Conservation (phyloP, 2,888 invertebrate genomes). For the Lepidochrysops patricia region DNA sequence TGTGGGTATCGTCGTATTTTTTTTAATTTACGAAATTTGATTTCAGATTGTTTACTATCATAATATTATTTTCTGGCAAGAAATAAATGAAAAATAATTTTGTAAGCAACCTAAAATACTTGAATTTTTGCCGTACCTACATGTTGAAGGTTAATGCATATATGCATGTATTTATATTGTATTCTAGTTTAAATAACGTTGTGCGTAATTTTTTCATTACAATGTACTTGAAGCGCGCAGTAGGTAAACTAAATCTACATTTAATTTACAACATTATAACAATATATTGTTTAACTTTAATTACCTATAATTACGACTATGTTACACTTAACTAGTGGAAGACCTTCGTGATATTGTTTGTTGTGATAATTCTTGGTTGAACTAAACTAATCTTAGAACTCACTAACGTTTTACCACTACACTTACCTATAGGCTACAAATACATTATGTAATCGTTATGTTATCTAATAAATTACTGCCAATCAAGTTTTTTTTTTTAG, state of each 20-base stretch:
- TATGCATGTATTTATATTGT: neutral
- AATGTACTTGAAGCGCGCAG: slow-evolving; percentile 33
- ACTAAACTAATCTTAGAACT: slow-evolving; percentile 32
- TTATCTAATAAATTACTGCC: too few species aligned
- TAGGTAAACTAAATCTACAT: slow-evolving; percentile 16
- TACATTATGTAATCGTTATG: too few species aligned
- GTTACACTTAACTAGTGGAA: slow-evolving; percentile 42
- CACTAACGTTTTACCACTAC: slow-evolving; percentile 16
- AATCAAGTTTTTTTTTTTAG: too few species aligned
- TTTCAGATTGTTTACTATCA: too few species aligned
- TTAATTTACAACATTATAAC: slow-evolving; percentile 12
- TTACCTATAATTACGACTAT: slow-evolving; percentile 6
- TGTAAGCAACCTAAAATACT: too few species aligned
- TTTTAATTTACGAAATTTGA: too few species aligned
- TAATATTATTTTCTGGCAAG: too few species aligned
- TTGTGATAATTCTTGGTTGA: slow-evolving; percentile 71
- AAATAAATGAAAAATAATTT: too few species aligned
- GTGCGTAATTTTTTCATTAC: slow-evolving; percentile 20
- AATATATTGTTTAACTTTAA: slow-evolving; percentile 21
- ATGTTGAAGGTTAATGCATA: neutral
- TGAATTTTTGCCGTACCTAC: too few species aligned
- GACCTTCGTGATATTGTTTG: slow-evolving; percentile 72
- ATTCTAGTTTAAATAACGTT: slow-evolving; percentile 8
- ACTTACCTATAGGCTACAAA: too few species aligned
- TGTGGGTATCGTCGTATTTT: too few species aligned